These are phyloP conservation scores for Cochlearius cochlearius DNA, from an alignment of 2,113 vertebrate species.

Conservation along the genomic window DNA sequence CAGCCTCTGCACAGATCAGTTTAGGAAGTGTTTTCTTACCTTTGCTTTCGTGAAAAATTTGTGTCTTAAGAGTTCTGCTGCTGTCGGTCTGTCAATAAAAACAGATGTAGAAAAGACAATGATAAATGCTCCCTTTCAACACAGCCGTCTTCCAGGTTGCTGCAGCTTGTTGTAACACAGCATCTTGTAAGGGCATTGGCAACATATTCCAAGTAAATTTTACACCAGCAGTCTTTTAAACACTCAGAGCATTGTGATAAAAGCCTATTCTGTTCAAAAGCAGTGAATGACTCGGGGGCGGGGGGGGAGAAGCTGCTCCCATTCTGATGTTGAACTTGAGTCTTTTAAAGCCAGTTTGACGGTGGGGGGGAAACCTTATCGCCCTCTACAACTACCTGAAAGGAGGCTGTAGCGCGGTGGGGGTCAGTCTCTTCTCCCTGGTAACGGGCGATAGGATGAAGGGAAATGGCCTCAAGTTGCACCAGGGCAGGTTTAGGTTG, in stretches of 20 bases:
- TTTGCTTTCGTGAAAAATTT: constrained; percentile 98
- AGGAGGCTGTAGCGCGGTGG: too few relatives aligned
- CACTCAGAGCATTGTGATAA: not conserved
- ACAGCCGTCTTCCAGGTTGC: not conserved
- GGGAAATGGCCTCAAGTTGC: too few relatives aligned
- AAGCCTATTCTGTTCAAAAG: not conserved
- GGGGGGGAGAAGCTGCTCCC: not conserved
- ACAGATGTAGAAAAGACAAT: constrained; percentile 28
- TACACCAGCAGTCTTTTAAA: not conserved
- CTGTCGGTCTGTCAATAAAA: constrained; percentile 85
- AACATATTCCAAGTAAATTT: not conserved
- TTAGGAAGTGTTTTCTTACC: constrained; percentile 71
- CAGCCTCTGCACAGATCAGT: not conserved
- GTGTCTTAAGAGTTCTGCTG: constrained; percentile 92
- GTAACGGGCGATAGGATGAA: too few relatives aligned
- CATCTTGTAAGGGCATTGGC: not conserved
- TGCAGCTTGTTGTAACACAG: not conserved
- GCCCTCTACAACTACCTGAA: too few relatives aligned
- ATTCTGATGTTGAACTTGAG: not conserved
- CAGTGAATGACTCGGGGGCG: not conserved
- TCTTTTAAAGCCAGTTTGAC: not conserved
- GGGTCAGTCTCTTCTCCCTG: too few relatives aligned
- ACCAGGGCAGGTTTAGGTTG: too few relatives aligned
- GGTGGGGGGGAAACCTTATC: too few relatives aligned
- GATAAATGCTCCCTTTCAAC: constrained; percentile 45